Conservation (phyloP, 2,888 invertebrate species). For the Ommatoiulus sabulosus region DNA sequence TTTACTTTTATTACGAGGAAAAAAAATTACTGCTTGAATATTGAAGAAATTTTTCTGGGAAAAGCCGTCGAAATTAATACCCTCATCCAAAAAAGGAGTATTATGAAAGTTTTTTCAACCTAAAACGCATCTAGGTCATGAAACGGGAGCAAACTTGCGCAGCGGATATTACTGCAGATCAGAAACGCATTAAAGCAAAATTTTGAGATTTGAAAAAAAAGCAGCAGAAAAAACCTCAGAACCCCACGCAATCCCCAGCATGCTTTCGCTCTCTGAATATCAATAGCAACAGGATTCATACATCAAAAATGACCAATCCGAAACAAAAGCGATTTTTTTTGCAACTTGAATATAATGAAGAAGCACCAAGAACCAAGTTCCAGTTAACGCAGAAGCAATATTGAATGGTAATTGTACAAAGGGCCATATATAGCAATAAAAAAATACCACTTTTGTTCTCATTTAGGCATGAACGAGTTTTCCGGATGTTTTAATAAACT, state of each 20-base stretch:
- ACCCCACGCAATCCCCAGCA: not conserved
- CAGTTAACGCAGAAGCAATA: not conserved
- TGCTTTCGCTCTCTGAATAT: not conserved
- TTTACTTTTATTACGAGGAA: not conserved
- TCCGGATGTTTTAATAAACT: not conserved
- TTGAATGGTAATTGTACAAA: not conserved
- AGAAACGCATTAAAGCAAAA: constrained; percentile 8
- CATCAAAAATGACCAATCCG: not conserved
- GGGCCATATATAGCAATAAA: not conserved
- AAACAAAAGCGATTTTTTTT: not conserved
- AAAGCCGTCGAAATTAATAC: not conserved
- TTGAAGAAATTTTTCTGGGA: not conserved
- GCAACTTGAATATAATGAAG: not conserved
- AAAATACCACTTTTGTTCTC: not conserved
- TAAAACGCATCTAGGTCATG: not conserved
- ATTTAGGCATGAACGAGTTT: not conserved
- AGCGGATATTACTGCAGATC: constrained; percentile 35
- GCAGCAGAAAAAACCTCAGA: not conserved
- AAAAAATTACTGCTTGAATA: not conserved
- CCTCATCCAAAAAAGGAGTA: not conserved
- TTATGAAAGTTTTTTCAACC: not conserved
- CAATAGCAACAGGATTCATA: constrained; percentile 27
- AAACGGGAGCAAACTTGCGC: not conserved
- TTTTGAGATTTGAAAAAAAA: not conserved
- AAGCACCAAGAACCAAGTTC: not conserved